Percentiles rank a stretch among this genome's conserved stretches.
These are phyloP conservation scores for Zaprionus kolodkinae DNA, from an alignment of 1,140 invertebrate genomes.

Conservation along the genomic window DNA sequence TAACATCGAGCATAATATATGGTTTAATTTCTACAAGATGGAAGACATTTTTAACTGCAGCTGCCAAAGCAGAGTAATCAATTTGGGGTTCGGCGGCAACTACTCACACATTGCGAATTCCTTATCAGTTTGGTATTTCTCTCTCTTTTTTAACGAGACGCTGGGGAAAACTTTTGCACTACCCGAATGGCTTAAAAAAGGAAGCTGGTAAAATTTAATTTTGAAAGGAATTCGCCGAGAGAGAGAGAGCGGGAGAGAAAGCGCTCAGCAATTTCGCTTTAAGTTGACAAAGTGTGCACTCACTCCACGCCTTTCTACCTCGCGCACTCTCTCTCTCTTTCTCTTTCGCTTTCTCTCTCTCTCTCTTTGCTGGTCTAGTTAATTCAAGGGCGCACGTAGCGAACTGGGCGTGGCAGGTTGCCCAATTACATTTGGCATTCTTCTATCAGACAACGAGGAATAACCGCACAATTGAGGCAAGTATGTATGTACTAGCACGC, in stretches of 20 bases:
- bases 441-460: slow-evolving; percentile 17
- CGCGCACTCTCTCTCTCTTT: neutral
- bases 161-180: slow-evolving; percentile 1
- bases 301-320: neutral
- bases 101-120: slow-evolving; percentile 10
- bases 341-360: neutral
- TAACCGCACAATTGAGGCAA: slow-evolving; percentile 22
- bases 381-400: slow-evolving; percentile 8
- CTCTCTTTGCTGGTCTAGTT: neutral
- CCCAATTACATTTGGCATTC: slow-evolving; percentile 39
- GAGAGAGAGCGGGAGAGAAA: neutral
- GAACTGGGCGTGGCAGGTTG: slow-evolving; percentile 15
- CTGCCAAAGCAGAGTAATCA: neutral
- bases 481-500: neutral
- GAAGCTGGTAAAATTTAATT: slow-evolving; percentile 33
- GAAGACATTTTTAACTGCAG: slow-evolving; percentile 3
- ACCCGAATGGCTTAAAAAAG: slow-evolving; percentile 17
- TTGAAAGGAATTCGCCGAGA: slow-evolving; percentile 16
- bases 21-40: slow-evolving; percentile 9
- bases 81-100: neutral
- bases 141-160: neutral
- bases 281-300: slow-evolving; percentile 14
- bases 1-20: slow-evolving; percentile 27
- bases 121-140: slow-evolving; percentile 3
- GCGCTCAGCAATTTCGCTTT: slow-evolving; percentile 7